A percentile compares a stretch with the other conserved stretches of the same genome.
phyloP scores from a whole-genome alignment of 1,140 invertebrate genomes.

The Ceratina japonica region DNA sequence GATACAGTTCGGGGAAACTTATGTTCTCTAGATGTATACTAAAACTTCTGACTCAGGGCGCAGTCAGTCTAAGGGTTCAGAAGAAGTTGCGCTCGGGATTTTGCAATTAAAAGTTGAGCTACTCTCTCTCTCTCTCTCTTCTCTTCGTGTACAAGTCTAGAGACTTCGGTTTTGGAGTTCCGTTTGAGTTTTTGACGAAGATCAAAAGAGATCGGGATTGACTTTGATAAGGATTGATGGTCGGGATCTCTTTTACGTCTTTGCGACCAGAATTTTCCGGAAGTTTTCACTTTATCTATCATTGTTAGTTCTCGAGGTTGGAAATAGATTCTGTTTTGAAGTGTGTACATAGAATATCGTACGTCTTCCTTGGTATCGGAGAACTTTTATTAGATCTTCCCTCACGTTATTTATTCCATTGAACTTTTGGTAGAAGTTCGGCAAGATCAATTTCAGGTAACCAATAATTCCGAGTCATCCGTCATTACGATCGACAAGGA shows the following conservation, averaged over 20 bases:
- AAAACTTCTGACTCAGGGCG: neutral
- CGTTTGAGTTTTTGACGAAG: neutral
- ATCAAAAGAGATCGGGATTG: neutral
- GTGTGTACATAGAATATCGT: too few species aligned
- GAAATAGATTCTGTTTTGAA: too few species aligned
- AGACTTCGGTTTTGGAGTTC: too few species aligned
- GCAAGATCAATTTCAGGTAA: too few species aligned
- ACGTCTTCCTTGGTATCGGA: too few species aligned
- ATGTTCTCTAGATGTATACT: too few species aligned
- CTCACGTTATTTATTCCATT: too few species aligned
- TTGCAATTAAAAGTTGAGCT: slow-evolving; percentile 34
- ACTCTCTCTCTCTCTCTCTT: neutral
- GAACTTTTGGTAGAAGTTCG: too few species aligned
- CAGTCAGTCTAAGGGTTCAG: neutral
- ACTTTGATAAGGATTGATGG: slow-evolving; percentile 5
- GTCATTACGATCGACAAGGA: too few species aligned
- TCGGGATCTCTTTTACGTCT: neutral
- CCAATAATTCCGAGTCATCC: too few species aligned
- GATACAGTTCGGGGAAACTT: too few species aligned
- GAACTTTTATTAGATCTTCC: too few species aligned
- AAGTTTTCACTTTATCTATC: slow-evolving; percentile 8
- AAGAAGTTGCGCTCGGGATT: slow-evolving; percentile 10
- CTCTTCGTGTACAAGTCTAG: neutral
- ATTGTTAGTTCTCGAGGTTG: slow-evolving; percentile 1
- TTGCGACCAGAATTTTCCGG: neutral